Conservation (phyloP, 2,797 vertebrate genomes). For the Sciaenops ocellatus region DNA sequence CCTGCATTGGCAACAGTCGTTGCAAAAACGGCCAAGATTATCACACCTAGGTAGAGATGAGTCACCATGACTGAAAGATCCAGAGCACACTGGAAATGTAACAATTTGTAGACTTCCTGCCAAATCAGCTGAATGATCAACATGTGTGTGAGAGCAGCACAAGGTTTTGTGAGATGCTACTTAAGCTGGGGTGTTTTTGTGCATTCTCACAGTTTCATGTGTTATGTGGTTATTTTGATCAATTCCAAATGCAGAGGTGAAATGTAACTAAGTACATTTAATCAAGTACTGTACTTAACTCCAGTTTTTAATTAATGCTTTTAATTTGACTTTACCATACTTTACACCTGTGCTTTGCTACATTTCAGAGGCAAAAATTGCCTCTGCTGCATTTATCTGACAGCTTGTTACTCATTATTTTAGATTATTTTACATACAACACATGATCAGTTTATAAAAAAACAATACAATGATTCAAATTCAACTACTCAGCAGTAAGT, state of each 20-base stretch:
- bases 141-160: slow-evolving; percentile 57
- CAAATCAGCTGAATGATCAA: slow-evolving; percentile 66
- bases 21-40: slow-evolving; percentile 48
- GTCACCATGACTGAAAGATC: slow-evolving; percentile 54
- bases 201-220: neutral
- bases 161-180: neutral
- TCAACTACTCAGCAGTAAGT: neutral
- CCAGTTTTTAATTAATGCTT: neutral
- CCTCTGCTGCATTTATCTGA: neutral
- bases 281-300: neutral
- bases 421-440: neutral
- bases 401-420: neutral
- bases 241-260: neutral
- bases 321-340: neutral
- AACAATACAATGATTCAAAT: neutral
- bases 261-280: neutral
- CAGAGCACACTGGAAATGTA: rapidly evolving
- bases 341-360: neutral
- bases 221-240: neutral
- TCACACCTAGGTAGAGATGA: slow-evolving; percentile 33
- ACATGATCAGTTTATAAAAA: neutral
- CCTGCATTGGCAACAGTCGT: slow-evolving; percentile 45
- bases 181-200: neutral
- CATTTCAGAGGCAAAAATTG: neutral
- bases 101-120: slow-evolving; percentile 42